A percentile compares a stretch with the other conserved stretches of the same genome.
Conservation (phyloP, 2,888 invertebrate species). For the Bursaphelenchus okinawaensis region DNA sequence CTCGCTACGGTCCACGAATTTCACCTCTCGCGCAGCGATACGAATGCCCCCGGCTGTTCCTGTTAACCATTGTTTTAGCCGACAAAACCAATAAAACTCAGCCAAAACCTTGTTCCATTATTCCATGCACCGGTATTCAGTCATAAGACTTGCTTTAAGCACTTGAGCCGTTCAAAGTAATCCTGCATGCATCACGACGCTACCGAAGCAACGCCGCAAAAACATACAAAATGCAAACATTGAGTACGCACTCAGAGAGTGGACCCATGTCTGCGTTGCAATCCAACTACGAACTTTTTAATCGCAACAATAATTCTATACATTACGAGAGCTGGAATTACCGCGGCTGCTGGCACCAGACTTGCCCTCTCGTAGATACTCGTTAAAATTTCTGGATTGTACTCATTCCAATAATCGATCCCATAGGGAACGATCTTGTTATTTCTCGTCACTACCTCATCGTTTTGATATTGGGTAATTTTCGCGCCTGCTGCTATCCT, state of each 20-base stretch:
- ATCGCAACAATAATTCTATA: constrained; percentile 71
- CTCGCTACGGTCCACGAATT: constrained; percentile 67
- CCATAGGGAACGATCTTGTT: constrained; percentile 61
- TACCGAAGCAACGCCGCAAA: constrained; percentile 15
- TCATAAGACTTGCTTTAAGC: constrained; percentile 65
- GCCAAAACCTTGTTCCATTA: constrained; percentile 68
- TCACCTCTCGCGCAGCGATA: constrained; percentile 68
- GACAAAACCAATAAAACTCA: constrained; percentile 67
- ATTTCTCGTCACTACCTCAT: constrained; percentile 69
- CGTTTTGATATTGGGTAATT: constrained; percentile 65
- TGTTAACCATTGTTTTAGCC: constrained; percentile 67
- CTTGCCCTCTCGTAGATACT: constrained; percentile 67
- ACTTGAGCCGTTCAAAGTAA: constrained; percentile 70
- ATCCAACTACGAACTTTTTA: constrained; percentile 66
- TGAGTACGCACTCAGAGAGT: constrained; percentile 25
- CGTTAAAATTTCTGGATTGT: constrained; percentile 63
- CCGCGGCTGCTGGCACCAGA: constrained; percentile 71
- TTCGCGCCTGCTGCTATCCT: constrained; percentile 71
- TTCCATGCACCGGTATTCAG: constrained; percentile 63
- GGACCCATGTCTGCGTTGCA: constrained; percentile 35
- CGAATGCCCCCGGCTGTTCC: constrained; percentile 67
- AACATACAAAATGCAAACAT: constrained; percentile 24
- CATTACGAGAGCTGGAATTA: constrained; percentile 70
- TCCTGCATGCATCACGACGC: constrained; percentile 14
- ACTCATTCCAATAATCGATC: constrained; percentile 65